Evolutionary conservation across 2,113 vertebrate genomes (phyloP), one percentile per base, ranked within the genome.

Genomic region (Crypturellus undulatus): DNA sequence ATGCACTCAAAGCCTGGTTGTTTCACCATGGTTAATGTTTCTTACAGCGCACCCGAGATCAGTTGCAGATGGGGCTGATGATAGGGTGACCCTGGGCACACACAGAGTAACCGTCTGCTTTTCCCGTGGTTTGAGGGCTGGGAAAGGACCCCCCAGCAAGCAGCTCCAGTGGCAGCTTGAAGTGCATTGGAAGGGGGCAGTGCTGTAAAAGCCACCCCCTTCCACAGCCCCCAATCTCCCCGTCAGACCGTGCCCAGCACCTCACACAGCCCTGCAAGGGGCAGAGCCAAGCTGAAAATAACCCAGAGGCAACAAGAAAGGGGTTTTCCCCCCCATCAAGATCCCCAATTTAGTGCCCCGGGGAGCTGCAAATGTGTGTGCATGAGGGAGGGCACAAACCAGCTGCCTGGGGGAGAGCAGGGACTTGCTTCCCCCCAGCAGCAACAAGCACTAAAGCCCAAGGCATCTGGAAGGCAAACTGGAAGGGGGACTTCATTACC

Each of bases 261-360:
- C 1, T 0, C 11, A 6, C 3, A 62, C 21, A 85, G 59, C 52
- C 34, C 56, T 28, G 19, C 10, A 30, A 52, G 0, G 2, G 69
- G 38, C 45, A 77, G 52, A 38, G 21, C 51, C 47, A 22, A 87
- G 56, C 42, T 16, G 47, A 47, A 51, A 65, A 68, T 30, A 62
- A 30, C 21, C 42, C 24, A 2, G 20, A 43, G 40, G 32, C 76
- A 90, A 64, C 18, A 40, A 43, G 32, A 6, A 17, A 83, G 28
- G 20, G 47, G 36, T 36, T 28, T 28, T 16, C 8, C 26, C 52
- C 52, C 4, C 3, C 40, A 8, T 49, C 47, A 49, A 14, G 22
- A 24, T 68, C 20, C 47, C 34, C 62, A 52, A 19, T 45, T 62
- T 43, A 69, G 51, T 70, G n/a, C n/a, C 3, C 32, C 40, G 34